Base-by-base conservation (phyloP, 2,113 vertebrate genomes). In the Ornithorhynchus anatinus region DNA sequence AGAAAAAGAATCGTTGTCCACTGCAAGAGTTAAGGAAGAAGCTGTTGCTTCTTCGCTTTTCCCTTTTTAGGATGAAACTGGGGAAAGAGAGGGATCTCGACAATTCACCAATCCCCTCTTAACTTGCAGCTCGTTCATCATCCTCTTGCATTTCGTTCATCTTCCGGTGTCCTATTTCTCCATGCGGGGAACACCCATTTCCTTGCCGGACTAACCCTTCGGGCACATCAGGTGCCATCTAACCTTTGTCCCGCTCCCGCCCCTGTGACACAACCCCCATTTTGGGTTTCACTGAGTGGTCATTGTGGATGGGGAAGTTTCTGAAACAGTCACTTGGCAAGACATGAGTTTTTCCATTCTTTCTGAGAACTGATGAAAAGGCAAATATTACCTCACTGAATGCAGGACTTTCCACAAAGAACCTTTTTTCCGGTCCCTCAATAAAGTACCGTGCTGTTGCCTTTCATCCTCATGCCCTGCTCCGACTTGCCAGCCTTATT, bases 301-400 rank as follows among this genome's bases (percentile, higher is more conserved):
- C 72, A 79, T 71, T 73, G 68, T 79, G 69, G 11, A 48, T 75
- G 45, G 76, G 5, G 15, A 85, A 87, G 84, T 77, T 74, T 73
- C 63, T 83, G 23, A 52, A 65, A 79, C 84, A 33, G 45, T 40
- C 60, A 39, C 42, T 80, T 85, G 73, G 75, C 75, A 59, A 81
- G 59, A 53, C 22, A 12, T 36, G 47, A 45, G 51, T 77, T 70
- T 84, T 83, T 83, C 75, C 80, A 14, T 75, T 82, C 81, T 78
- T 80, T 84, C 58, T 32, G 47, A 71, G 73, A 85, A 66, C 12
- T 5, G 79, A 81, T 66, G 67, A 89, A 88, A 77, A 88, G 84
- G 47, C 65, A 84, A 43, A 75, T 63, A 75, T 84, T 73, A 70
- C 61, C 25, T 81, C 68, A 81, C 75, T 66, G 66, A 85, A 47